These are phyloP conservation scores for Hiodon tergisus DNA, from an alignment of 2,113 vertebrate genomes.

Conservation along the genomic window DNA sequence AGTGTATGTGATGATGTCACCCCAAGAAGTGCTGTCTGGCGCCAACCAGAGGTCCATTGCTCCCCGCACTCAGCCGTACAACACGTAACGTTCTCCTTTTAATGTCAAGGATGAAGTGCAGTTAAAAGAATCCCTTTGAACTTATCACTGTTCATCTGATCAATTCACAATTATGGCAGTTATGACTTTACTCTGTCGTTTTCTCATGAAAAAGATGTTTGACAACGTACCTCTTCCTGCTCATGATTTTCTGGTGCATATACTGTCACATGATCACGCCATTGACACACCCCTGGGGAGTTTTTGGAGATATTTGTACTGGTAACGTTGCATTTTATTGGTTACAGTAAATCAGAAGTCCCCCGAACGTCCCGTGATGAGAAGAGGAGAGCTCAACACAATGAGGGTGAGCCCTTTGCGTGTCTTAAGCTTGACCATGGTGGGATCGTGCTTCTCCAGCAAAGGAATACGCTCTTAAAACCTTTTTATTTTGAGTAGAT, in stretches of 20 bases:
- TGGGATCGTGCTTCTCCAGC: not conserved
- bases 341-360: slow-evolving; percentile 76
- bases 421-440: not conserved
- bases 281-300: not conserved
- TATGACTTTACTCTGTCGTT: too few species aligned
- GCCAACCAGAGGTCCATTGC: slow-evolving; percentile 82
- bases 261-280: not conserved
- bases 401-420: slow-evolving; percentile 68
- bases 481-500: not conserved
- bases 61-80: slow-evolving; percentile 81
- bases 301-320: not conserved
- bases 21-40: slow-evolving; percentile 84
- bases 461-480: not conserved
- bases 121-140: too few species aligned
- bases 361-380: slow-evolving; percentile 84
- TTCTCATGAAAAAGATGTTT: not conserved
- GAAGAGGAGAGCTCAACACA: slow-evolving; percentile 87
- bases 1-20: slow-evolving; percentile 95
- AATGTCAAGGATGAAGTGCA: not conserved
- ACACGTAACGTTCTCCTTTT: slow-evolving; percentile 67
- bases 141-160: too few species aligned
- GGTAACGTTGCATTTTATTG: slow-evolving; percentile 13
- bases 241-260: not conserved
- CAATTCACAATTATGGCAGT: too few species aligned
- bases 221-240: too few species aligned